A percentile compares a stretch with the other conserved stretches of the same genome.
Conservation (phyloP, 2,797 vertebrate species). For the Hoplostethus atlanticus region DNA sequence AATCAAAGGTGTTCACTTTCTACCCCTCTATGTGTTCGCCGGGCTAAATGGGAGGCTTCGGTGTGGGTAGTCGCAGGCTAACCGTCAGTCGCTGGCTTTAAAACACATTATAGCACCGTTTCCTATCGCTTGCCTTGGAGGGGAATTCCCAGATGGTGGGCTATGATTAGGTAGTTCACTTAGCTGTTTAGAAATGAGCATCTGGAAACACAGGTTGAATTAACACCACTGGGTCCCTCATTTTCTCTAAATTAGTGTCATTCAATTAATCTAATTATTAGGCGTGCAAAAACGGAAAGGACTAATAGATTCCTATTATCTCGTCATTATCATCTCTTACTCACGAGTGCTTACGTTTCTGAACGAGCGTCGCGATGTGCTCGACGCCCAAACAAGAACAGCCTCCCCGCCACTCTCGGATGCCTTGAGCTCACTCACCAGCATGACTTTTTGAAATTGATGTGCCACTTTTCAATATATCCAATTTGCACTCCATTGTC, state of each 20-base stretch:
- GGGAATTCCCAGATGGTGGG: constrained; percentile 83
- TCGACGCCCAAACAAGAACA: constrained; percentile 46
- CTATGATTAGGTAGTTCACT: constrained; percentile 83
- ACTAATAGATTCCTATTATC: constrained; percentile 84
- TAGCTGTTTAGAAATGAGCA: constrained; percentile 84
- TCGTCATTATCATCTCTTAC: constrained; percentile 76
- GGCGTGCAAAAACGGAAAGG: constrained; percentile 78
- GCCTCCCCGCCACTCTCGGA: constrained; percentile 41
- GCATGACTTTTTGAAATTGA: constrained; percentile 38
- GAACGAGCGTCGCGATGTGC: constrained; percentile 46
- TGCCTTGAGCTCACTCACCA: constrained; percentile 46
- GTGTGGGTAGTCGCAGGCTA: constrained; percentile 67
- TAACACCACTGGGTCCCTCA: constrained; percentile 81
- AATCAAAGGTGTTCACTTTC: constrained; percentile 76
- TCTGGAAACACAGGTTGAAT: constrained; percentile 87
- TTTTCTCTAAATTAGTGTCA: constrained; percentile 85
- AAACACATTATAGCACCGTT: constrained; percentile 72
- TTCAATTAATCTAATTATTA: constrained; percentile 88
- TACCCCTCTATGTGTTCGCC: constrained; percentile 65
- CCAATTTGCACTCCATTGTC: constrained; percentile 74
- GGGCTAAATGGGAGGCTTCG: constrained; percentile 40
- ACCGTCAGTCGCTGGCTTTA: constrained; percentile 74
- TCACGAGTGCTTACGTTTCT: constrained; percentile 75
- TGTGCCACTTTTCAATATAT: constrained; percentile 58
- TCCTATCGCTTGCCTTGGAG: constrained; percentile 77